Conservation (phyloP, 2,888 invertebrate species). For the Lucinisca nassula region DNA sequence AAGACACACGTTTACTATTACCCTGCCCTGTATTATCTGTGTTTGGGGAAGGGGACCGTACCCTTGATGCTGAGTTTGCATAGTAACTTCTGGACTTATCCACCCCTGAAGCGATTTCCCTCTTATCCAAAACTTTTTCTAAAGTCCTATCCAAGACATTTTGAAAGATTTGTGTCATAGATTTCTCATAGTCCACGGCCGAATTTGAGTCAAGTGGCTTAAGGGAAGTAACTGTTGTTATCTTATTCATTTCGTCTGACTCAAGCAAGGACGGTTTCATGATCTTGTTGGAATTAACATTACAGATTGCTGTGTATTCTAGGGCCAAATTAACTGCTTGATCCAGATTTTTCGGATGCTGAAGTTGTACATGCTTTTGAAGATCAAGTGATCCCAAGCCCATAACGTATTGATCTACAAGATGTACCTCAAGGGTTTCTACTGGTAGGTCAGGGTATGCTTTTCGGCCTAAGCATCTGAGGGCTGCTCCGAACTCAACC, state of each 20-base stretch:
- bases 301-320: conserved; percentile 9
- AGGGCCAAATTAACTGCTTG: background rate
- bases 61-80: background rate
- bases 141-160: background rate
- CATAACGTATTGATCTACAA: conserved; percentile 29
- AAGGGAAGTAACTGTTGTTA: background rate
- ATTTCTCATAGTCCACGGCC: background rate
- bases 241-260: background rate
- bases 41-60: background rate
- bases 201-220: background rate
- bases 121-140: background rate
- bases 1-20: background rate
- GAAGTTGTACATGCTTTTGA: conserved; percentile 30
- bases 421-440: background rate
- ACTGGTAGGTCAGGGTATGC: conserved; percentile 25
- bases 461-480: conserved; percentile 18
- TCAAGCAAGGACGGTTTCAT: conserved; percentile 10
- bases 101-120: background rate
- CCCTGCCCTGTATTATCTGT: background rate
- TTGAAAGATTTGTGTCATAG: background rate
- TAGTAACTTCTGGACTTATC: background rate
- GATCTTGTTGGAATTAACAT: background rate
- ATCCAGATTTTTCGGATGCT: conserved; percentile 15
- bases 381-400: conserved; percentile 30
- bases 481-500: conserved; percentile 34